These are phyloP conservation scores for Myrmecophaga tridactyla DNA, from an alignment of 2,113 vertebrate genomes.

Conservation along the genomic window DNA sequence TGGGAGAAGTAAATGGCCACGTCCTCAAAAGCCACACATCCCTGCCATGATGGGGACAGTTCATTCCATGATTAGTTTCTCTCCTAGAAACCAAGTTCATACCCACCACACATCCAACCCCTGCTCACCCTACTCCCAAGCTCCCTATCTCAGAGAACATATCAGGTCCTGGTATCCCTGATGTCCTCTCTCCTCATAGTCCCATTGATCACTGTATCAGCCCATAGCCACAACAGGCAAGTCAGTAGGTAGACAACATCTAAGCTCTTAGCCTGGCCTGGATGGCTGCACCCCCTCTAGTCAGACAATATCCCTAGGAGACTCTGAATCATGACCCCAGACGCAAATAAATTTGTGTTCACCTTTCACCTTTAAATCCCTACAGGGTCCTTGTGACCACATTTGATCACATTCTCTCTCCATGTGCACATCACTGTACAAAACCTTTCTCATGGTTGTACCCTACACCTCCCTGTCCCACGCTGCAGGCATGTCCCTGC, in stretches of 20 bases:
- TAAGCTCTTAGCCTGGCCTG: background rate
- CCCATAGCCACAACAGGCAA: background rate
- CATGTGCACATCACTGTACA: background rate
- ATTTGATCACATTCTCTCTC: background rate
- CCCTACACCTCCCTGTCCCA: background rate
- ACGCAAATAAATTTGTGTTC: background rate
- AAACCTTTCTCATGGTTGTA: background rate
- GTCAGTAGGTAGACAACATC: background rate
- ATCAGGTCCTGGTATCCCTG: background rate
- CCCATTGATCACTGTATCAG: background rate
- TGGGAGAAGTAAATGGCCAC: constrained; percentile 53
- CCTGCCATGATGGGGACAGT: constrained; percentile 6
- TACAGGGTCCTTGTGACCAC: accelerated
- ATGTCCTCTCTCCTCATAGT: background rate
- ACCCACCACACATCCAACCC: background rate
- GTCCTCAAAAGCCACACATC: constrained; percentile 51
- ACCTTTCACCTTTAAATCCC: background rate
- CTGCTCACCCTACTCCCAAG: background rate
- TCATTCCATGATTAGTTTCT: background rate
- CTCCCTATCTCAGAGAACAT: background rate
- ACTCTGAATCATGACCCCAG: background rate
- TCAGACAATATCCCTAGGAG: background rate
- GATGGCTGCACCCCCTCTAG: background rate
- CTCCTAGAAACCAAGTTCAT: background rate
- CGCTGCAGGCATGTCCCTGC: background rate